Evolutionary conservation across 2,888 invertebrate genomes (phyloP), one percentile per base, ranked within the genome.

Genomic region (Calameuta idolon): DNA sequence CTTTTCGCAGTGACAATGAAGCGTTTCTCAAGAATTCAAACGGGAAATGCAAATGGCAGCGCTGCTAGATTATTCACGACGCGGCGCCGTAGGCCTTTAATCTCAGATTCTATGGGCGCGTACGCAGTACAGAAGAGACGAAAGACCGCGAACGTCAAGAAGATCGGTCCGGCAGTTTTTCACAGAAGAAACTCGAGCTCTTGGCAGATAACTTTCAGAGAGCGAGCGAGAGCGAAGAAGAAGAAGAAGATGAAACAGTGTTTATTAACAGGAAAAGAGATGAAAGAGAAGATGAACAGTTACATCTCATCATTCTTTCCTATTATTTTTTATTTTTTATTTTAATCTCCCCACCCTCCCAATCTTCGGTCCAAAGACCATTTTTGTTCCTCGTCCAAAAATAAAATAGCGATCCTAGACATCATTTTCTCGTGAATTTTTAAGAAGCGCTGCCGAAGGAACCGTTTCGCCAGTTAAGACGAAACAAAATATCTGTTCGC

Each of bases 401-500:
- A 55, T 23, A 23, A 55, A 9, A 23, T 55, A 23, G 23, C 55
- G 55, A 2, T 23, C 23, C 55, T 23, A 55, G 71, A 71, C 12
- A 31, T 9, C 11, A 71, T 9, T 71, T 23, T 71, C 31, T 31
- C 71, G 23, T 34, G 71, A 71, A 33, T 71, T 71, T 31, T 31
- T 34, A 71, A 9, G 9, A 71, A 15, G 15, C 15, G 31, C 4
- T 31, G 9, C 34, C 31, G 34, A 71, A 71, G 33, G 71, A 71
- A 71, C 11, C 71, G 34, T 71, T 71, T 31, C 78, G 82, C 83
- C 79, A 77, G 76, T 81, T 82, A 79, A 74, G 69, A 74, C 37
- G 75, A 76, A 79, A 76, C 79, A 76, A 76, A 81, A 81, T 81
- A 80, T 75, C 79, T 74, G 73, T 69, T 76, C 55, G 55, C 11